Base-by-base conservation (phyloP, 2,797 vertebrate species). In the Paguma larvata region DNA sequence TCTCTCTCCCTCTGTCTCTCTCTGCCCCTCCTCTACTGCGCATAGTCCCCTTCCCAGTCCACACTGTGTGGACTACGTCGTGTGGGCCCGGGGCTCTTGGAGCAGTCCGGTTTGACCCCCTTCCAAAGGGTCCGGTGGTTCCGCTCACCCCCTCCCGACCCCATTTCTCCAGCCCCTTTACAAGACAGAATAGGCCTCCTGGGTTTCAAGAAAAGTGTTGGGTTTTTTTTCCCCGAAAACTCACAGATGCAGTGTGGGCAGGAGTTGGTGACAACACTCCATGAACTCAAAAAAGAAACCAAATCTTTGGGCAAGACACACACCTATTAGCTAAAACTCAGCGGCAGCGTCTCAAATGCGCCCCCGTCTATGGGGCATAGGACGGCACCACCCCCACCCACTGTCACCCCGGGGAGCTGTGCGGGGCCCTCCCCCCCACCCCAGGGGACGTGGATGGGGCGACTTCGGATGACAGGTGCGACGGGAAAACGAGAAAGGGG, bases 361-460 rank as follows among this genome's bases (percentile, higher is more conserved):
- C 19, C 53, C n/a, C 11, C 2, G 5, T 65, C 18, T 46, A 15
- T 63, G 6, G 27, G 41, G 9, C 77, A 23, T 11, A 19, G 51
- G 1, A 6, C 1, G 1, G 15, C 1, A 19, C 5, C 1, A 1
- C 41, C 44, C 38, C 30, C 14, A 30, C 13, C 21, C n/a, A 10
- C n/a, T 0, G 0, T 21, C 41, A 6, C 0, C 25, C 1, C 32
- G 10, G 8, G 8, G 11, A 53, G 25, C 15, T 15, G 10, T 11
- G n/a, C 18, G 15, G 5, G 1, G 3, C 56, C 34, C 18, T 16
- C 2, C 11, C 1, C 9, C 2, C 53, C 53, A 16, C 51, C 97
- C 0, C 1, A 32, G 44, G 70, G 62, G 92, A 68, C 53, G 19
- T 27, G 27, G 51, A 14, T 56, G 53, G 63, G 19, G 46, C 83